Evolutionary conservation across 2,113 vertebrate genomes (phyloP), one percentile per base, ranked within the genome.

Genomic region (Plecturocebus donacophilus): DNA sequence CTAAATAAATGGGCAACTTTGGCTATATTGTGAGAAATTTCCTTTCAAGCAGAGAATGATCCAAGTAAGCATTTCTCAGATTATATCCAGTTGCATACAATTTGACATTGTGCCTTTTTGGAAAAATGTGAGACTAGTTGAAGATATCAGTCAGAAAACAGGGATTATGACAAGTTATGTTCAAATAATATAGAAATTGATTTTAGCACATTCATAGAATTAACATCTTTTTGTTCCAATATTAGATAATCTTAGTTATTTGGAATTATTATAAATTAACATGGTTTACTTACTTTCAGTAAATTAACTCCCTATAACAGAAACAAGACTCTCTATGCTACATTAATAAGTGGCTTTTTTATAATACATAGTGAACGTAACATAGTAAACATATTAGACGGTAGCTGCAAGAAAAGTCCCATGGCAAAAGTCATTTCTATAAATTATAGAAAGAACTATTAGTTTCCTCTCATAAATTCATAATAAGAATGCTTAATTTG

Each of bases 31-130:
- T 32, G 61, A 64, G n/a, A 84, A 70, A 6, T 25, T 77, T 38
- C 56, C 17, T 97, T 96, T 97, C 81, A 93, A 96, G 35, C 3
- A 92, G 66, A 95, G 12, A 38, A 49, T 91, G 47, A 66, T 68
- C 12, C 25, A 66, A 42, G 61, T 73, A 40, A 85, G 30, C 54
- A 64, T 45, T 64, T 79, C 4, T 1, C 42, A 81, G n/a, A 68
- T 54, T 7, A 27, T 42, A 32, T 90, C 11, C 21, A 32, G 58
- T 58, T 71, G 10, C 14, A 61, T 19, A 12, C 13, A 49, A 25
- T 56, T 7, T 73, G 32, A 68, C 32, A 68, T 13, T 61, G 45
- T 54, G 17, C 5, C 17, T 87, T 80, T 94, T 76, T 90, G 84
- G 23, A 25, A 79, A 93, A 68, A n/a, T 19, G 17, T 0, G n/a